phyloP scores from a whole-genome alignment of 2,797 vertebrate genomes.

The Characodon lateralis region DNA sequence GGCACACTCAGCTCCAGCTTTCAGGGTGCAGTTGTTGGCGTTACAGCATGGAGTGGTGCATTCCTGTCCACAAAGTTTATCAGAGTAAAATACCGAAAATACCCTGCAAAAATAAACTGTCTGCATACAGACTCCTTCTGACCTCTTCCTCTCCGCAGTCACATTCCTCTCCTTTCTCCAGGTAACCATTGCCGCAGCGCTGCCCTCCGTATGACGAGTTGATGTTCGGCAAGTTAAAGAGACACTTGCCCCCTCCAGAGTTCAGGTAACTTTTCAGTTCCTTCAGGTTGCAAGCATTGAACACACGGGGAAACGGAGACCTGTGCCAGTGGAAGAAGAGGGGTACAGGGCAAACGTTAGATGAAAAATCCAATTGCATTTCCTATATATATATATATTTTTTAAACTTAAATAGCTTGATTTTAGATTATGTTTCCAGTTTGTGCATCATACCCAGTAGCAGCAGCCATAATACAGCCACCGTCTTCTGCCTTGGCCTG shows the following conservation, averaged over 20 bases:
- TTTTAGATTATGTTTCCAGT: neutral
- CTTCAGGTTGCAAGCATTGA: constrained; percentile 89
- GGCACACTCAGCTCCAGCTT: constrained; percentile 89
- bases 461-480: constrained; percentile 98
- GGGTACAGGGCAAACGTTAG: neutral
- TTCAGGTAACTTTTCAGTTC: constrained; percentile 90
- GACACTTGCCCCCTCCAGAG: constrained; percentile 96
- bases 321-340: constrained; percentile 64
- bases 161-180: constrained; percentile 96
- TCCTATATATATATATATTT: neutral
- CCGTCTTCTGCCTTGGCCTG: constrained; percentile 85
- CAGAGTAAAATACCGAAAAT: constrained; percentile 5
- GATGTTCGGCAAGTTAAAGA: constrained; percentile 94
- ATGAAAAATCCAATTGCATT: neutral
- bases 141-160: constrained; percentile 97
- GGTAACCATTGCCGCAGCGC: constrained; percentile 95
- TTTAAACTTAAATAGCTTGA: neutral
- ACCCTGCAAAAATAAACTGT: neutral
- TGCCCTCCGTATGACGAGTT: constrained; percentile 89
- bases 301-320: constrained; percentile 92
- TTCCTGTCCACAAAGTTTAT: constrained; percentile 78
- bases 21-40: constrained; percentile 92
- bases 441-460: constrained; percentile 87
- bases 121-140: constrained; percentile 31
- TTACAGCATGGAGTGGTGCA: constrained; percentile 94